These are phyloP conservation scores for Paguma larvata DNA, from an alignment of 2,797 vertebrate species.

Conservation along the genomic window DNA sequence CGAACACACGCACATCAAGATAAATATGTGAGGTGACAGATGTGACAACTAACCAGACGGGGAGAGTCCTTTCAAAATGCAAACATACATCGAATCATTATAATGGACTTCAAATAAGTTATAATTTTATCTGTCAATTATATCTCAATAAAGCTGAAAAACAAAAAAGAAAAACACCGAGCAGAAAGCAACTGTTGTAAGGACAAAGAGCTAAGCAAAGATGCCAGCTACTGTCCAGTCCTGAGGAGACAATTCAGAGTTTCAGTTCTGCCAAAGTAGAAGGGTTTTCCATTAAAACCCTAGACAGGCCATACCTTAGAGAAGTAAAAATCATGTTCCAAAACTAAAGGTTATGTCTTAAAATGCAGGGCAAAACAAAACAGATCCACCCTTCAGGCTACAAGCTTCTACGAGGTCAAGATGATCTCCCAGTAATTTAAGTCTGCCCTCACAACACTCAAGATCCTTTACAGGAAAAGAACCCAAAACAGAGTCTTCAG, in stretches of 20 bases:
- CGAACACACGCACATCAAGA: neutral
- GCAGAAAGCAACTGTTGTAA: neutral
- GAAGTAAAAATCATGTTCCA: neutral
- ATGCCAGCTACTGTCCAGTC: neutral
- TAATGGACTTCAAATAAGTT: neutral
- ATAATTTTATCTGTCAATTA: neutral
- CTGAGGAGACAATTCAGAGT: neutral
- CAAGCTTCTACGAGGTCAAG: neutral
- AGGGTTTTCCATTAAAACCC: neutral
- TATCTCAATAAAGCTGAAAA: neutral
- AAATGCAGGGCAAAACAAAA: neutral
- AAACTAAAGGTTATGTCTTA: neutral
- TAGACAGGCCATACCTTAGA: neutral
- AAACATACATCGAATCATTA: neutral
- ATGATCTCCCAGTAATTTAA: neutral
- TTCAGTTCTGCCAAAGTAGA: neutral
- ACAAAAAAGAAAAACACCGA: no score
- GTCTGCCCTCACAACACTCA: neutral
- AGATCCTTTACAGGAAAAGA: neutral
- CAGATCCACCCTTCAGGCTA: neutral
- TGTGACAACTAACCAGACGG: no score
- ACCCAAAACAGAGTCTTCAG: neutral
- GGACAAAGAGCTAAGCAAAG: neutral
- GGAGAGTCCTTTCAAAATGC: neutral
- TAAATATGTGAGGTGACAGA: fast-evolving